These are phyloP conservation scores for Lipophrys pholis DNA, from an alignment of 2,113 vertebrate genomes.

Conservation along the genomic window DNA sequence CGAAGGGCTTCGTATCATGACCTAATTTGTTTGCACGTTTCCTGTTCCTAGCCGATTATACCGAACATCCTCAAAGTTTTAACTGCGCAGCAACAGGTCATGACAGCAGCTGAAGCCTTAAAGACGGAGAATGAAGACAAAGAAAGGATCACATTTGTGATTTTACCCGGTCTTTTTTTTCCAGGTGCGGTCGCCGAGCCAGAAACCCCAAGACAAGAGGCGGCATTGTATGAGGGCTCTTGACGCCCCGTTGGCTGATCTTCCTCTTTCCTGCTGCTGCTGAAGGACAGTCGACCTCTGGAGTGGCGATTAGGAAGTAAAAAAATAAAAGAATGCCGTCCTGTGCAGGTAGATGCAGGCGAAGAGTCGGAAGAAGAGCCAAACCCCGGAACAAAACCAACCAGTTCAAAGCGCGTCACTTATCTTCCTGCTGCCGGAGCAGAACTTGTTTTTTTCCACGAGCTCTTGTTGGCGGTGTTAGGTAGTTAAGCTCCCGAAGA, in stretches of 20 bases:
- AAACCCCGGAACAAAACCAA: slow-evolving; percentile 63
- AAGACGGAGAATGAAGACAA: slow-evolving; percentile 64
- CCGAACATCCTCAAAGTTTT: slow-evolving; percentile 54
- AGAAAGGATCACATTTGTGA: slow-evolving; percentile 68
- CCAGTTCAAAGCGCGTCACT: slow-evolving; percentile 61
- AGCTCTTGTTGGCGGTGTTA: slow-evolving; percentile 69
- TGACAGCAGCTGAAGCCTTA: slow-evolving; percentile 44
- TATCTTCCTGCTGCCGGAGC: slow-evolving; percentile 42
- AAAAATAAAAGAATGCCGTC: slow-evolving; percentile 58
- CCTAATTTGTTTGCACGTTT: slow-evolving; percentile 59
- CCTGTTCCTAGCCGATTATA: slow-evolving; percentile 40
- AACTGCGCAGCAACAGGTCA: slow-evolving; percentile 57
- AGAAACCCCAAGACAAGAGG: slow-evolving; percentile 80
- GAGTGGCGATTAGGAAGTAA: slow-evolving; percentile 45
- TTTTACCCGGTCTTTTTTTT: slow-evolving; percentile 77
- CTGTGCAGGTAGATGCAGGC: slow-evolving; percentile 66
- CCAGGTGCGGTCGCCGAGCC: slow-evolving; percentile 75
- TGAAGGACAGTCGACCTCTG: slow-evolving; percentile 79
- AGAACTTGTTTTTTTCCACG: slow-evolving; percentile 66
- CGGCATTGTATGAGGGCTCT: slow-evolving; percentile 75
- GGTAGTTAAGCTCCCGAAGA: slow-evolving; percentile 86
- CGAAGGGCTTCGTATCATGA: slow-evolving; percentile 40
- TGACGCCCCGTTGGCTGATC: slow-evolving; percentile 72
- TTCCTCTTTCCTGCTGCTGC: slow-evolving; percentile 77
- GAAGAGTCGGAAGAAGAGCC: slow-evolving; percentile 49